A percentile compares a stretch with the other conserved stretches of the same genome.
These are phyloP conservation scores for Peribatodes rhomboidaria DNA, from an alignment of 2,888 invertebrate species.

Conservation along the genomic window DNA sequence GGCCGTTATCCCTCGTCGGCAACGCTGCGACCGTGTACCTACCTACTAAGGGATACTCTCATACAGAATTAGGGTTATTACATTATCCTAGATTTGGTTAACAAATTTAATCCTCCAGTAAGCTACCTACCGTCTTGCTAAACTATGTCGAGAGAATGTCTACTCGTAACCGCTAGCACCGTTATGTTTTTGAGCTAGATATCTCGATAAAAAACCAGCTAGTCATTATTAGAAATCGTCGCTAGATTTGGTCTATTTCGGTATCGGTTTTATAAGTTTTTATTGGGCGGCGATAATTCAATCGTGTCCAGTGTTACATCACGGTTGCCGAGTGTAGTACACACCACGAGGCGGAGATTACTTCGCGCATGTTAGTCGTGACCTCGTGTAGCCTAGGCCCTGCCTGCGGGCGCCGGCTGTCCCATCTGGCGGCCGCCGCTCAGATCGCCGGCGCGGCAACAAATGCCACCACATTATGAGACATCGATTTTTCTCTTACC, in stretches of 20 bases:
- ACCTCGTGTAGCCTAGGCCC: constrained; percentile 3
- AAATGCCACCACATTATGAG: constrained; percentile 44
- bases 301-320: constrained; percentile 36
- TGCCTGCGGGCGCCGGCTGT: constrained; percentile 7
- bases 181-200: constrained; percentile 38
- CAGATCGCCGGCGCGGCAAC: constrained; percentile 30
- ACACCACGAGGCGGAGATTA: constrained; percentile 25
- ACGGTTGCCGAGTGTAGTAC: constrained; percentile 33
- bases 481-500: constrained; percentile 44
- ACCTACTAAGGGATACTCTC: constrained; percentile 20
- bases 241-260: constrained; percentile 17
- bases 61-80: constrained; percentile 31
- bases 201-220: constrained; percentile 24
- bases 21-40: constrained; percentile 21
- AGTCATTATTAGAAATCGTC: constrained; percentile 22
- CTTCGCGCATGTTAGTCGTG: constrained; percentile 31
- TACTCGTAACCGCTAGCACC: constrained; percentile 14
- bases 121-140: constrained; percentile 7
- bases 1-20: constrained; percentile 28
- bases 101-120: constrained; percentile 29
- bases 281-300: constrained; percentile 29
- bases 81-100: constrained; percentile 41
- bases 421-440: constrained; percentile 19
- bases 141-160: constrained; percentile 35
- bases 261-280: constrained; percentile 27